Conservation (phyloP, 2,888 invertebrate genomes). For the Tillus elongatus region DNA sequence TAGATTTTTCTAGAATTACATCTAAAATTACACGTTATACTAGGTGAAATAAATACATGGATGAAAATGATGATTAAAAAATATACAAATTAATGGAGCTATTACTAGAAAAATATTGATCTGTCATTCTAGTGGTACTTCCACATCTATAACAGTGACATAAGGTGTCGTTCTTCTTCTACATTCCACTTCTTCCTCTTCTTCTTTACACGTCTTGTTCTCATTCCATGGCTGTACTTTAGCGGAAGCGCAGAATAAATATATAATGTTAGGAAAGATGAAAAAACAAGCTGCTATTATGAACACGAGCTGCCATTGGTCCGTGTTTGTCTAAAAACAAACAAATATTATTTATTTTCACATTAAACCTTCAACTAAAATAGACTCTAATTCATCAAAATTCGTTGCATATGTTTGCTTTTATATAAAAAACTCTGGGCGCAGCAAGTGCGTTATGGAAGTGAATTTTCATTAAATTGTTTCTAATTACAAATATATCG, state of each 20-base stretch:
- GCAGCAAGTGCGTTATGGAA: no score
- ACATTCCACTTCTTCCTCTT: conserved; percentile 9
- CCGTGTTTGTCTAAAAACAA: conserved; percentile 51
- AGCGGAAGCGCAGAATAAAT: conserved; percentile 58
- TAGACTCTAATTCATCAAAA: not conserved
- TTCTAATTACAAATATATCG: no score
- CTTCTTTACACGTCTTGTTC: conserved; percentile 9
- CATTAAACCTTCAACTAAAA: no score
- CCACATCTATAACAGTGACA: not conserved
- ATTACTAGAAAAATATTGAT: no score
- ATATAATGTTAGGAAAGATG: conserved; percentile 58
- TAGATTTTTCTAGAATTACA: no score
- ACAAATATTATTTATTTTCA: conserved; percentile 11
- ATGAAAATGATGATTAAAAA: no score
- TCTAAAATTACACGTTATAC: no score
- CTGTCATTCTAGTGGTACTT: not conserved
- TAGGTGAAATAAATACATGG: no score
- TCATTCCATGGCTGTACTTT: conserved; percentile 56
- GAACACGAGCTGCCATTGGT: conserved; percentile 68
- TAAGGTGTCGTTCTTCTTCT: not conserved
- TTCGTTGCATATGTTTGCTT: no score
- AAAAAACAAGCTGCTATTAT: conserved; percentile 63
- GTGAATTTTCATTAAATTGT: no score
- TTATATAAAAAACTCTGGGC: no score
- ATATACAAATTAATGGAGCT: no score